Base-by-base conservation (phyloP, 2,888 invertebrate species). In the Drosophila diplacantha region DNA sequence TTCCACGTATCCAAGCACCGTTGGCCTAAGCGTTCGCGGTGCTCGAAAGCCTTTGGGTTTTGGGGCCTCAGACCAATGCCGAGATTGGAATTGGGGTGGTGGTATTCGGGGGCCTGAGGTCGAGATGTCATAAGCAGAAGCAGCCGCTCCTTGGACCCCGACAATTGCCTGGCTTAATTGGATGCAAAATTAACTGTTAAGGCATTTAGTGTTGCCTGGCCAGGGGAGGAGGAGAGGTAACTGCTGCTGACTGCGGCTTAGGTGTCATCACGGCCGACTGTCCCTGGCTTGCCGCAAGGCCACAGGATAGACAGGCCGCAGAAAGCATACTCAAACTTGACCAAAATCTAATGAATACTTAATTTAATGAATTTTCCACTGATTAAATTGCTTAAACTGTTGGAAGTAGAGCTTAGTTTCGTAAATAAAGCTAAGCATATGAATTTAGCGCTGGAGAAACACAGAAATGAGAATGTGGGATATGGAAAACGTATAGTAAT, bases 121-220 rank as follows among this genome's bases (percentile, higher is more conserved):
- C 16, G 57, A 60, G 39, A 37, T 54, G 64, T 50, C 55, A 56
- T 56, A 50, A 63, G 34, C 64, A 54, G 49, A 37, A 18, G 22
- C 47, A 22, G 16, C 16, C 29, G 43, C 43, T 44, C 32, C 22
- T 29, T 34, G 24, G 35, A 50, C 34, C 63, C 50, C 29, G 32
- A 32, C 52, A 39, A 54, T 35, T 41, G 63, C 39, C 26, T 39
- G 12, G 46, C 62, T 52, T 67, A 75, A 75, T 79, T 79, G 72
- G 79, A 70, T 72, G 56, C 64, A 59, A 74, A 79, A 72, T 79
- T 75, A 75, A 72, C 74, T 63, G 70, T 69, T 61, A 47, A 69
- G 41, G 58, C 58, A 66, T 50, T 72, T 75, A 49, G 39, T 57
- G 56, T 18, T 31, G 34, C 39, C 22, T 6, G 14, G 37, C 0